Evolutionary conservation across 2,797 vertebrate species (phyloP), one percentile per base, ranked within the genome.

Genomic region (Myotis vivesi): DNA sequence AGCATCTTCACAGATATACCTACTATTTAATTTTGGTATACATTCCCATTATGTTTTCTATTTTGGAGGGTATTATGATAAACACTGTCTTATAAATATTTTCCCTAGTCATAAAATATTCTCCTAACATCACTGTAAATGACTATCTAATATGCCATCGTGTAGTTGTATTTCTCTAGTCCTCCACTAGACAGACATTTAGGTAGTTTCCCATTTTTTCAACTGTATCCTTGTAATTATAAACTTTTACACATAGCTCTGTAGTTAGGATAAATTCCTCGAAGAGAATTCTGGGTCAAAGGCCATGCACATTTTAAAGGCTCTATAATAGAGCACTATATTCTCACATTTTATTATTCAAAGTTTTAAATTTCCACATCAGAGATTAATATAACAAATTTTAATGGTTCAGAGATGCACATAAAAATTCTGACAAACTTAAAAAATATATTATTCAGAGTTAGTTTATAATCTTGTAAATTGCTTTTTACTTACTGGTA

Each of bases 231-330:
- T 87, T 82, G 5, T 19, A 82, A 81, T 84, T 87, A 83, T 16
- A 69, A 88, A 79, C 30, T 84, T 95, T 96, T 80, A 90, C 30
- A 95, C 20, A 95, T 9, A 89, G 57, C 15, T 94, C 57, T 92
- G 68, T 90, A 59, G 68, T 95, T 97, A 97, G 94, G 92, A 96
- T 96, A 96, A 97, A 96, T 97, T 97, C 96, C 96, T 97, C 1
- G 88, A 97, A 97, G 82, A 97, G 96, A 88, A 97, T 83, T 97
- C 96, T 97, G 97, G 97, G 96, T 97, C 94, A 97, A 93, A 97
- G 94, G 95, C 77, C 94, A 95, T 88, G 94, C 0, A 93, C 44
- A 94, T 53, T 88, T 94, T 90, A 95, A 66, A 91, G 12, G 49
- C 17, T 92, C 51, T 85, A 12, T 22, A 88, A 76, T 2, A 90